Percentiles rank a stretch among this genome's conserved stretches.
Conservation (phyloP, 2,113 vertebrate species). For the Prietella phreatophila region DNA sequence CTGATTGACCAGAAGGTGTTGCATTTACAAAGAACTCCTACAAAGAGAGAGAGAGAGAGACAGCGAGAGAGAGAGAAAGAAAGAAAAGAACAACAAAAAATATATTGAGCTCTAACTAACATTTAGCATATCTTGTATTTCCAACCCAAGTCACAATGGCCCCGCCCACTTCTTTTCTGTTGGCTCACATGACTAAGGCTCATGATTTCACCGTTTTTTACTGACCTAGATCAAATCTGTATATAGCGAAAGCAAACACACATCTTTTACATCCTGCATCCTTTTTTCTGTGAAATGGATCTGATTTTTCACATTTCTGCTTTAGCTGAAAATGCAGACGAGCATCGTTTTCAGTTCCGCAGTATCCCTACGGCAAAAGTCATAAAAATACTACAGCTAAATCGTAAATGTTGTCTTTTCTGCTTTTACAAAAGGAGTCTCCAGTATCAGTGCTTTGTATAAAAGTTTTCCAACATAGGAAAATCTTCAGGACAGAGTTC, state of each 20-base stretch:
- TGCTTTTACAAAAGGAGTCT: background rate
- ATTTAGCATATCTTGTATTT: too few species aligned
- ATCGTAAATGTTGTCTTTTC: background rate
- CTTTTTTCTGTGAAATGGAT: background rate
- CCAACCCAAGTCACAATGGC: background rate
- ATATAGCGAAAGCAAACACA: background rate
- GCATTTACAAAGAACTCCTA: background rate
- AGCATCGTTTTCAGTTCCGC: background rate
- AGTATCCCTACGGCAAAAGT: background rate
- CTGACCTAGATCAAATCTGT: background rate
- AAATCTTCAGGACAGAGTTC: too few species aligned
- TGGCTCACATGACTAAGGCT: background rate
- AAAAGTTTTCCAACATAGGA: background rate
- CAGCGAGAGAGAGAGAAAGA: background rate
- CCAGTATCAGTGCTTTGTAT: background rate
- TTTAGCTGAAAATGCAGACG: background rate
- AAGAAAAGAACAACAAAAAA: background rate
- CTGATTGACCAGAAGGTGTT: background rate
- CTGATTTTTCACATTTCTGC: background rate
- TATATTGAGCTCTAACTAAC: too few species aligned
- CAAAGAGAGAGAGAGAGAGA: background rate
- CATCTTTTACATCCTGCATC: background rate
- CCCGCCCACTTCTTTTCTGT: background rate
- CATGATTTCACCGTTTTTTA: background rate
- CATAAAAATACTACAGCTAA: background rate